Evolutionary conservation across 2,113 vertebrate genomes (phyloP), one percentile per base, ranked within the genome.

Genomic region (Picathartes gymnocephalus): DNA sequence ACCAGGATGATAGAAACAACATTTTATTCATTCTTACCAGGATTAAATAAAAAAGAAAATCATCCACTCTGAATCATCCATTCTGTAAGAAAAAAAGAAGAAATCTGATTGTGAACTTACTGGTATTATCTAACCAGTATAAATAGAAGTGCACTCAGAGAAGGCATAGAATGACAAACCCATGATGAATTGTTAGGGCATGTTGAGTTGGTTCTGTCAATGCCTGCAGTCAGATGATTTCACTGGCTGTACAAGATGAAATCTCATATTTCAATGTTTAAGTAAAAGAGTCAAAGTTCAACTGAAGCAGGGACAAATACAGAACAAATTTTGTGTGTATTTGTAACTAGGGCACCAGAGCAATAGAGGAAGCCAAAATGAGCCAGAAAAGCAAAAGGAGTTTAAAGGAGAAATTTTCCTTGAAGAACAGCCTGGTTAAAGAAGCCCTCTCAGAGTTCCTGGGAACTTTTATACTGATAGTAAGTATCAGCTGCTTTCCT

Each of bases 401-500:
- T 91, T 95, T 98, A 96, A 99, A 98, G 94, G 98, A 98, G 82
- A 98, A 95, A 95, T 97, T 99, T 95, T 96, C 95, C 94, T 96
- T 99, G 96, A 98, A 97, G 97, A 98, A 97, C 97, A 94, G 96
- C 86, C 91, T 99, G 94, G 96, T 97, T 80, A 99, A 98, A 98
- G 99, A 99, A 98, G 99, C 98, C 16, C 96, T 99, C 82, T 98
- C 99, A 3, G 99, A 99, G 96, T 98, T 99, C 97, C 97, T 99
- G 90, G 99, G 99, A 88, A 99, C 99, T 53, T 99, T 99, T 94
- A 95, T 99, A 87, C 50, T 99, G 97, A 98, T 99, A 88, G 99
- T 99, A 98, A 99, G 99, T 99, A 97, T 95, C 88, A 86, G 90
- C 92, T 96, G 77, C 86, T 95, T 97, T 97, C 72, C 86, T 93